Base-by-base conservation (phyloP, 2,113 vertebrate genomes). In the Polypterus bichir region DNA sequence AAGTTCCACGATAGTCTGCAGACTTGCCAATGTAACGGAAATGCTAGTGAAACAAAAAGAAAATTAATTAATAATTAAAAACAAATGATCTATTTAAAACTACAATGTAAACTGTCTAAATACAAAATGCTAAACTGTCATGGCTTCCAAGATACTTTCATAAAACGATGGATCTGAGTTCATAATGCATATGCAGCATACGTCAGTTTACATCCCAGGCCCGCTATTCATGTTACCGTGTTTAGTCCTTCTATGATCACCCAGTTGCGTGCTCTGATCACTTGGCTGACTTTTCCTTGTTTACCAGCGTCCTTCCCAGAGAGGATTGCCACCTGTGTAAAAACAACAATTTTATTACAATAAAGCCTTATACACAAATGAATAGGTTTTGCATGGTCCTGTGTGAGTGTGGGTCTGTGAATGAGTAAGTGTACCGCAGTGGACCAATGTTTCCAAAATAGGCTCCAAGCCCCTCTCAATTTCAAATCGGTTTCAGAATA, bases 171-270 rank as follows among this genome's bases (percentile, higher is more conserved):
- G 27, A 27, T 27, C 27, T 27, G 27, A 27, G 27, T 27, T 27
- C 27, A 27, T 27, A 27, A 27, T 27, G 27, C 27, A 27, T 27
- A 27, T 27, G 27, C 27, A 27, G 27, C 27, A 27, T 27, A 27
- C 2, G 2, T 27, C 27, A 27, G 27, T 27, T 27, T 9, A 4
- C 44, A 4, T 60, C 46, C 7, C 44, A 5, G 3, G 3, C 7
- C 6, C n/a, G 5, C 5, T 6, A 6, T 5, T 44, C 52, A 68
- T 4, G 86, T 89, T 81, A 97, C 94, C 47, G 88, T 85, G 71
- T 97, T 97, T 46, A 97, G 71, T 1, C 93, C 92, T 46, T 91
- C 86, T 59, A 95, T 61, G 2, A 97, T 84, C 5, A 97, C 91
- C 91, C 92, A 97, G 79, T 92, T 94, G 9, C 89, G 85, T 55